These are phyloP conservation scores for Rotaria magnacalcarata DNA, from an alignment of 2,888 invertebrate genomes.

Conservation along the genomic window DNA sequence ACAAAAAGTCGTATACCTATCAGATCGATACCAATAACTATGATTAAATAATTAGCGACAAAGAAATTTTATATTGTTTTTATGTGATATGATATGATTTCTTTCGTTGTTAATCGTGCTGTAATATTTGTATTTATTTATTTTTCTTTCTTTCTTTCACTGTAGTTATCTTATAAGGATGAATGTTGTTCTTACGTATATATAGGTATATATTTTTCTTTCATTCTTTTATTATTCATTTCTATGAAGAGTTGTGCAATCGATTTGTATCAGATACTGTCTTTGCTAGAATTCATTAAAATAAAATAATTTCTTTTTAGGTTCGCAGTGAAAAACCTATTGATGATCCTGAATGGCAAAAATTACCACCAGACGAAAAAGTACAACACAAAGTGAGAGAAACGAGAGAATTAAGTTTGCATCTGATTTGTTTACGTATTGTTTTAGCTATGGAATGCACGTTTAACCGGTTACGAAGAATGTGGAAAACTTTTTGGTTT, in stretches of 20 bases:
- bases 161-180: not conserved
- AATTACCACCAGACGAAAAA: slow-evolving; percentile 72
- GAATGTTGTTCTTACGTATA: too few species aligned
- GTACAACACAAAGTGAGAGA: slow-evolving; percentile 76
- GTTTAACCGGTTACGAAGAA: slow-evolving; percentile 88
- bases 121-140: too few species aligned
- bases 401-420: not conserved
- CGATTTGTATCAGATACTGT: not conserved
- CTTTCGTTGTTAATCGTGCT: too few species aligned
- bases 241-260: not conserved
- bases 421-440: not conserved
- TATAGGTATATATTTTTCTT: not conserved
- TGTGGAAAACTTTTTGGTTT: slow-evolving; percentile 80
- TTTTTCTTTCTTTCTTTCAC: not conserved
- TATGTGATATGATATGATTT: too few species aligned
- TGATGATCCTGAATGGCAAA: slow-evolving; percentile 58
- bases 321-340: not conserved
- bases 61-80: too few species aligned
- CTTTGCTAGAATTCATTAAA: not conserved
- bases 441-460: slow-evolving; percentile 77
- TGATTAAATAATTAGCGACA: not conserved
- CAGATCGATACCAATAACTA: not conserved
- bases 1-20: slow-evolving; percentile 17
- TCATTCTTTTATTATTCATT: not conserved
- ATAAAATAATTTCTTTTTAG: not conserved